Percentiles rank a stretch among this genome's conserved stretches.
Conservation (phyloP, 2,113 vertebrate species). For the Trichomycterus rosablanca region DNA sequence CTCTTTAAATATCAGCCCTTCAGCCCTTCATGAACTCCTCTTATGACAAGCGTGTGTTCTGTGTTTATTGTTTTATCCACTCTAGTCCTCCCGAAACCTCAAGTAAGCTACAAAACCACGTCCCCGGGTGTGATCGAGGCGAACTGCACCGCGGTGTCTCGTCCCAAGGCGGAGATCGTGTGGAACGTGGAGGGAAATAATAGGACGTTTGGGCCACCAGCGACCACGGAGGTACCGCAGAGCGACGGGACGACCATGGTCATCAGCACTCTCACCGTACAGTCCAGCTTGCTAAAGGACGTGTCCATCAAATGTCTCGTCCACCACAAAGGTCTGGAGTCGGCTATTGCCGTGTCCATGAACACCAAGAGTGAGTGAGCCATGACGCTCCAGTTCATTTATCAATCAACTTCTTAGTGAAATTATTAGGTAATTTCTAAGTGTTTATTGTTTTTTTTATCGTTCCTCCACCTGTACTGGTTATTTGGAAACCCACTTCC, state of each 20-base stretch:
- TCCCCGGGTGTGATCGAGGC: slow-evolving; percentile 60
- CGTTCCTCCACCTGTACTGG: too few relatives aligned
- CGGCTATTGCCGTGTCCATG: slow-evolving; percentile 72
- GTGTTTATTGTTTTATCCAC: background rate
- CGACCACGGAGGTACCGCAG: slow-evolving; percentile 46
- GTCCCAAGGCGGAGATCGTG: slow-evolving; percentile 55
- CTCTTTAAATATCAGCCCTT: background rate
- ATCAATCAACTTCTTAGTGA: too few relatives aligned
- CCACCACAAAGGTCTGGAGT: slow-evolving; percentile 72
- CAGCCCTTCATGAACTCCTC: background rate
- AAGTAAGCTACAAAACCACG: slow-evolving; percentile 54
- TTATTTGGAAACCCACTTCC: too few relatives aligned
- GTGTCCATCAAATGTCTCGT: slow-evolving; percentile 74
- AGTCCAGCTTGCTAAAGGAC: slow-evolving; percentile 64
- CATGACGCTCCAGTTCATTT: background rate
- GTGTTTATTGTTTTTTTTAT: background rate
- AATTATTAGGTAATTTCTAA: too few relatives aligned
- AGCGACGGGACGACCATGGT: slow-evolving; percentile 68
- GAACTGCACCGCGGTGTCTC: slow-evolving; percentile 64
- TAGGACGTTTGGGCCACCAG: slow-evolving; percentile 56
- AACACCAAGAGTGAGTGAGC: slow-evolving; percentile 74
- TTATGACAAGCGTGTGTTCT: background rate
- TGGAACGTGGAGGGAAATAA: slow-evolving; percentile 60
- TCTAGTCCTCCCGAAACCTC: slow-evolving; percentile 65
- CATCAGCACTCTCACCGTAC: slow-evolving; percentile 65